Evolutionary conservation across 1,140 invertebrate genomes (phyloP).

Genomic region (Plutomurus gul): DNA sequence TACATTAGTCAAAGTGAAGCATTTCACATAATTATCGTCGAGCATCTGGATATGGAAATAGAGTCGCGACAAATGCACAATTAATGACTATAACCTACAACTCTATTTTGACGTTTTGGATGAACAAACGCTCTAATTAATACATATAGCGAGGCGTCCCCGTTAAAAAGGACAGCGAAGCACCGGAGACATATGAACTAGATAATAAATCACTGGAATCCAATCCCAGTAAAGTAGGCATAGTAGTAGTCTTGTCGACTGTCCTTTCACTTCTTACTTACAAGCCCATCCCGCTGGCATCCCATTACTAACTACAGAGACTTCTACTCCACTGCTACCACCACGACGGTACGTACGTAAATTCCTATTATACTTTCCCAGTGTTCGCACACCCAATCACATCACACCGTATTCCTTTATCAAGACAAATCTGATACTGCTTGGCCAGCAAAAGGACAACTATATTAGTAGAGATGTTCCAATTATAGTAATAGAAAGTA

Average conservation of each 20-base stretch:
- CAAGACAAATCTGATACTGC: too few relatives aligned
- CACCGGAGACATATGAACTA: background rate
- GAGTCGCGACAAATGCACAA: conserved; percentile 19
- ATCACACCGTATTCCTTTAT: too few relatives aligned
- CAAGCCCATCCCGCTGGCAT: background rate
- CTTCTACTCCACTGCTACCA: too few relatives aligned
- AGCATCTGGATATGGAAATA: conserved; percentile 13
- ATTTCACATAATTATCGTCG: background rate
- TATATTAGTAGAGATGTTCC: too few relatives aligned
- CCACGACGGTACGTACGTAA: too few relatives aligned
- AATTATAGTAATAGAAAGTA: too few relatives aligned
- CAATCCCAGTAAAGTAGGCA: background rate
- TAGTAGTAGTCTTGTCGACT: too few relatives aligned
- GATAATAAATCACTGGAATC: conserved; percentile 16
- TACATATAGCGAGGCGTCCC: background rate
- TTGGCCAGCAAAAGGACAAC: too few relatives aligned
- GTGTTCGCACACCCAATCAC: too few relatives aligned
- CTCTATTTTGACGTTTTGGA: conserved; percentile 14
- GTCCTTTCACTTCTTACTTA: too few relatives aligned
- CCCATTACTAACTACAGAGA: background rate
- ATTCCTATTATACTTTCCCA: too few relatives aligned
- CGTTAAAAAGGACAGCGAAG: conserved; percentile 8
- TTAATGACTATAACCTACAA: conserved; percentile 22
- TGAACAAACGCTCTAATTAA: conserved; percentile 21
- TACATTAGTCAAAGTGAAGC: background rate